phyloP scores from a whole-genome alignment of 2,113 vertebrate species.

The Atherinomorus stipes region DNA sequence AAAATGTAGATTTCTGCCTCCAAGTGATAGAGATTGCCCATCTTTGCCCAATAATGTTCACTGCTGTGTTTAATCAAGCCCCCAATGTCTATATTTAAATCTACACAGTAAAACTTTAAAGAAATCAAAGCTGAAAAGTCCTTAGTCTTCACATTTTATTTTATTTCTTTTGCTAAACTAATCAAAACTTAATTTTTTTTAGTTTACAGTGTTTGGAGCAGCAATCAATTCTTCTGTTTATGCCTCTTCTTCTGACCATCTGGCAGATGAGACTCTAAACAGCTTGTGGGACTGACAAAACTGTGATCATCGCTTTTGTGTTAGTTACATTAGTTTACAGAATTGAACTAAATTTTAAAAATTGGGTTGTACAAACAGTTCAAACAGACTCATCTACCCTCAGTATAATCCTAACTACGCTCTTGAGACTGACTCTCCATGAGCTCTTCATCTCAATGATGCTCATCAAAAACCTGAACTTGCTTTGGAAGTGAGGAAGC shows the following conservation, averaged over 20 bases:
- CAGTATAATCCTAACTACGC: neutral
- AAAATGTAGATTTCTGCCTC: too few relatives aligned
- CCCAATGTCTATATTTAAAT: neutral
- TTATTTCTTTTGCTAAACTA: slow-evolving; percentile 10
- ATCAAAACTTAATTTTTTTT: neutral
- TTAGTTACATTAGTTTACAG: neutral
- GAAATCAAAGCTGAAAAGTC: neutral
- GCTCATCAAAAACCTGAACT: neutral
- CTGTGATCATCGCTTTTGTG: slow-evolving; percentile 17
- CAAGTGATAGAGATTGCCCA: too few relatives aligned
- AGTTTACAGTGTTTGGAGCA: slow-evolving; percentile 6
- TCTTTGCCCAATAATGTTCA: too few relatives aligned
- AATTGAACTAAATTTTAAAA: too few relatives aligned
- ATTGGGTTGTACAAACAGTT: neutral
- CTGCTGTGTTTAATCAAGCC: too few relatives aligned
- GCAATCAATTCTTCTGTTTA: slow-evolving; percentile 16
- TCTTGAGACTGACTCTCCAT: neutral
- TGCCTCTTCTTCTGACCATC: slow-evolving; percentile 39
- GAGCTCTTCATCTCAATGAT: neutral
- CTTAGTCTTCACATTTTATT: neutral
- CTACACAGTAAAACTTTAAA: neutral
- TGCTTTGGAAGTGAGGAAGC: slow-evolving; percentile 8
- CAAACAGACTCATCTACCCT: neutral
- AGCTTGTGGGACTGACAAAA: slow-evolving; percentile 1
- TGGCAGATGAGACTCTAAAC: slow-evolving; percentile 23